These are phyloP conservation scores for Ochropleura leucogaster DNA, from an alignment of 2,888 invertebrate species.

Conservation along the genomic window DNA sequence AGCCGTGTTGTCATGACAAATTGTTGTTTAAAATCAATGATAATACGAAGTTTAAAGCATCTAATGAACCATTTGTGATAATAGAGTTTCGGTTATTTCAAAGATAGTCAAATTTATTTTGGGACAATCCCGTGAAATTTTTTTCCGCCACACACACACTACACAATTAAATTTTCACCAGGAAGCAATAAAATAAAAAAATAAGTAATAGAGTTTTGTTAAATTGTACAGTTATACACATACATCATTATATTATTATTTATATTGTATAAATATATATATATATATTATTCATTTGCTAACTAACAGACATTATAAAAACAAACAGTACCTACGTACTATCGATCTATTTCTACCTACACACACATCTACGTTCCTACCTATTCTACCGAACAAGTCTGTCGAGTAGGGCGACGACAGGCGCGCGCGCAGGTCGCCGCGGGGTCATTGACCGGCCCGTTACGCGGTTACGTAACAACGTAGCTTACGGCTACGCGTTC, in stretches of 20 bases:
- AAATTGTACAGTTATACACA: too few relatives aligned
- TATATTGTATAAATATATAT: too few relatives aligned
- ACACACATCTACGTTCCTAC: conserved; percentile 55
- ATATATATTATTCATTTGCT: not conserved
- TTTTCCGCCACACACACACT: not conserved
- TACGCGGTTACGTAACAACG: conserved; percentile 89
- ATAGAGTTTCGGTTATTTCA: not conserved
- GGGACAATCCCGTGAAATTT: not conserved
- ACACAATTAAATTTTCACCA: not conserved
- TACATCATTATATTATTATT: too few relatives aligned
- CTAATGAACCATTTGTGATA: not conserved
- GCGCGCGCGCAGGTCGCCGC: conserved; percentile 86
- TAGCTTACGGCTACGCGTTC: conserved; percentile 86
- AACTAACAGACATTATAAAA: not conserved
- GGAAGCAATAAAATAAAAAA: not conserved
- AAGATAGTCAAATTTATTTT: not conserved
- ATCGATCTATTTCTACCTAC: conserved; percentile 52
- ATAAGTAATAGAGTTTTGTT: too few relatives aligned
- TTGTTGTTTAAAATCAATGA: not conserved
- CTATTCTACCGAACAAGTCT: conserved; percentile 67
- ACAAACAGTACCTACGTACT: not conserved
- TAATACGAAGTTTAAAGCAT: not conserved
- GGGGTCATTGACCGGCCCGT: conserved; percentile 87
- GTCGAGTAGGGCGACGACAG: conserved; percentile 81
- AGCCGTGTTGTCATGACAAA: too few relatives aligned